Base-by-base conservation (phyloP, 2,113 vertebrate species). In the Callithrix jacchus region DNA sequence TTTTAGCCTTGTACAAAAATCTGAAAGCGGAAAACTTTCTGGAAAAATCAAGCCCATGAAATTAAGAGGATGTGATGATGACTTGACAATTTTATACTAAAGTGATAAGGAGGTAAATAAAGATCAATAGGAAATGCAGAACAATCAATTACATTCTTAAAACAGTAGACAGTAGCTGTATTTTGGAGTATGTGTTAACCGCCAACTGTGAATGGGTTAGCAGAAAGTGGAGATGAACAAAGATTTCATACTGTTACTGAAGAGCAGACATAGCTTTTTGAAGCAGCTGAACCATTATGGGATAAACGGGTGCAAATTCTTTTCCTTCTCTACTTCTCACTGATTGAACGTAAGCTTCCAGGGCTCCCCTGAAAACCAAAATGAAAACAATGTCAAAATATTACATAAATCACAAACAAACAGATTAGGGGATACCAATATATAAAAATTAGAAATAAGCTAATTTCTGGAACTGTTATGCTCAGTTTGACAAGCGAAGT, bases 271-370 rank as follows among this genome's bases (percentile, higher is more conserved):
- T 98, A 0, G 99, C 99, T 96, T 98, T 99, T 95, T 99, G 99
- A 87, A 99, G 98, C 95, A 99, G 98, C 97, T 99, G 99, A 83
- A 99, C 96, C 99, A 99, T 99, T 88, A 99, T 98, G 94, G 99
- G 99, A 96, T 99, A 99, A 89, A 99, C 99, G 0, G 99, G 99
- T 13, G 99, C 99, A 93, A 99, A 99, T 97, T 99, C 99, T 97
- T 99, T 99, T 58, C 99, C 99, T 96, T 99, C 99, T 96, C 99
- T 98, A 0, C 99, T 98, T 98, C 98, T 98, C n/a, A 99, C 99
- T 0, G 99, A 99, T 79, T 99, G 99, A 66, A 99, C 99, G 0
- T 99, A 99, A 58, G 99, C 99, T 98, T 99, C 99, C 98, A 99
- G 97, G 13, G 99, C 99, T 0, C 99, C 99, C 42, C 99, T 99